phyloP scores from a whole-genome alignment of 2,797 vertebrate genomes.

The Morelia viridis region DNA sequence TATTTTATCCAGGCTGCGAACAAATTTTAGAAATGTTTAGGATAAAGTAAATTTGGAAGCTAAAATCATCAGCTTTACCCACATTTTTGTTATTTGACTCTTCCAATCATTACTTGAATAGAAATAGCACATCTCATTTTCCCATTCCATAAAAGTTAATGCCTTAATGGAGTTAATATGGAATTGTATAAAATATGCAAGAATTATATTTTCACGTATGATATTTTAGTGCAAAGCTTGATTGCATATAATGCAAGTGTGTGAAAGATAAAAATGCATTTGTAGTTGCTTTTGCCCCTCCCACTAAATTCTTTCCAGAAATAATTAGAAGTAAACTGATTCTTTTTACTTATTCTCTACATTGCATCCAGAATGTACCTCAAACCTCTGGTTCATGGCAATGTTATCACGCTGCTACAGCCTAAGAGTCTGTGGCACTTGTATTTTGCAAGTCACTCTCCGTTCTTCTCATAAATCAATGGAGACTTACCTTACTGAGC shows the following conservation, averaged over 20 bases:
- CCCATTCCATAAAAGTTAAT: too few species aligned
- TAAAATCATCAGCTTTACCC: neutral
- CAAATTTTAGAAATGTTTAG: too few species aligned
- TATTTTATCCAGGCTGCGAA: too few species aligned
- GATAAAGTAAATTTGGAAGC: too few species aligned
- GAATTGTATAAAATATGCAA: neutral
- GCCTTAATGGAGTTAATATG: too few species aligned
- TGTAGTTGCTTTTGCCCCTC: slow-evolving; percentile 19
- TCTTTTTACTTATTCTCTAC: neutral
- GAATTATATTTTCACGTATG: rapidly evolving
- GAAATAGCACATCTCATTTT: too few species aligned
- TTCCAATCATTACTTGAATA: too few species aligned
- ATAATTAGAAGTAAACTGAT: neutral
- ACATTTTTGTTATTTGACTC: neutral
- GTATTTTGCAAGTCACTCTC: neutral
- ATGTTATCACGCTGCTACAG: neutral
- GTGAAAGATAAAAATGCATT: neutral
- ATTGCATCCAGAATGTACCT: neutral
- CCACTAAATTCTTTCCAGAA: neutral
- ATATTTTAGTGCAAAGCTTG: neutral
- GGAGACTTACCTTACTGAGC: neutral
- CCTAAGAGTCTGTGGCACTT: neutral
- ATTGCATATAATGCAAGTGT: neutral
- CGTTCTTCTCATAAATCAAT: neutral
- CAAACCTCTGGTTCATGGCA: neutral